Evolutionary conservation across 1,140 invertebrate species (phyloP), one percentile per base, ranked within the genome.

Genomic region (Apis dorsata): DNA sequence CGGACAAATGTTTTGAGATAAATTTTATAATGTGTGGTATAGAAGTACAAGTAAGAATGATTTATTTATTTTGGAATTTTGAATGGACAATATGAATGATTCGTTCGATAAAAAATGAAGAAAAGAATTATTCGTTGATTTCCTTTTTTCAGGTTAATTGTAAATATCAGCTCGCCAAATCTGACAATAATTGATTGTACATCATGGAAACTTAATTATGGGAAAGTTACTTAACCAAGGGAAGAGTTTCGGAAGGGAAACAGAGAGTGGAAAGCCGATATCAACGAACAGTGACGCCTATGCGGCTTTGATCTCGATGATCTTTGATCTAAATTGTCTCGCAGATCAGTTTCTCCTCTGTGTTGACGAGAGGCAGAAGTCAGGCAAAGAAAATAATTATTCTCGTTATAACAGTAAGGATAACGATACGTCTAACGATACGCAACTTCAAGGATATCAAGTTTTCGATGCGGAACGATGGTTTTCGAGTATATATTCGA

Each of bases 391-490:
- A 73, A 63, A 83, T 87, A 83, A 87, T 87, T 86, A 82, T 83
- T 75, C 55, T 83, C 55, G 75, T 87, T 83, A 71, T 63, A 79
- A 79, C 85, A 55, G 51, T 19, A 2, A 62, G 21, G 70, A 79
- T 83, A 87, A 87, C 85, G 84, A 75, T 24, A 82, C 72, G 49
- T 24, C 1, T 28, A 60, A 21, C 21, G 77, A 7, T 49, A 53
- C 49, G 55, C 51, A 11, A 49, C 19, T 24, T 86, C 85, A 86
- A 87, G 85, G 85, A 87, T 87, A 86, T 83, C 80, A 66, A 79
- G 84, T 87, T 86, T 34, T 66, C 73, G 24, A 60, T 10, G 60
- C 34, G 53, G 34, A 28, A 21, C 73, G 24, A 28, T 13, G 74
- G 75, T 83, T 87, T 87, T 63, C 79, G 49, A 68, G 21, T 13